A percentile compares a stretch with the other conserved stretches of the same genome.
Conservation (phyloP, 1,140 invertebrate genomes). For the Magallana angulata region DNA sequence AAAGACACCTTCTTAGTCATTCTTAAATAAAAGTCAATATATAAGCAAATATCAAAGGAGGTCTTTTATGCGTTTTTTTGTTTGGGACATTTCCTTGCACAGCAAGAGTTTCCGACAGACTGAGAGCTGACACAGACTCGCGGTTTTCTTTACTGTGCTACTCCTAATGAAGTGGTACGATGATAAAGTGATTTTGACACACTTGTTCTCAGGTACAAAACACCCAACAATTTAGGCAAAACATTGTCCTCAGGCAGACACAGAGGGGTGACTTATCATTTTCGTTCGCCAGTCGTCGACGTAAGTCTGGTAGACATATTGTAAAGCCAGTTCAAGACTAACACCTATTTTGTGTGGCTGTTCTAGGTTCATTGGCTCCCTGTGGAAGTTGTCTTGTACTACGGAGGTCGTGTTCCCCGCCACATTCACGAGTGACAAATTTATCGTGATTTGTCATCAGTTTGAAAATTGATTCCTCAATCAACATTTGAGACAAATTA, state of each 20-base stretch:
- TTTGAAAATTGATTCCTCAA: slow-evolving; percentile 21
- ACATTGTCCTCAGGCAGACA: not conserved
- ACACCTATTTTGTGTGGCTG: not conserved
- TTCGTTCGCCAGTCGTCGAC: slow-evolving; percentile 4
- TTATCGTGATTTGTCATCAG: slow-evolving; percentile 31
- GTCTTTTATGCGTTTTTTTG: not conserved
- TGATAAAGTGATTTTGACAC: slow-evolving; percentile 38
- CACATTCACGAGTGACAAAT: slow-evolving; percentile 14
- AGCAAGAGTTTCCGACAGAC: not conserved
- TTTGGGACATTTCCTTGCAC: not conserved
- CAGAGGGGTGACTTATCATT: not conserved
- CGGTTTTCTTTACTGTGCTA: not conserved
- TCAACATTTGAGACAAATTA: too few relatives aligned
- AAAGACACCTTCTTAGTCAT: not conserved
- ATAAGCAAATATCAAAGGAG: slow-evolving; percentile 5
- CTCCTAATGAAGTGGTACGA: not conserved
- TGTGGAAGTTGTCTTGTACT: slow-evolving; percentile 1
- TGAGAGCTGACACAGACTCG: not conserved
- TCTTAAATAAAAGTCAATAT: not conserved
- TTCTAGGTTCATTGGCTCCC: slow-evolving; percentile 11
- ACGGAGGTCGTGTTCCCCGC: not conserved
- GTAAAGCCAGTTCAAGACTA: not conserved
- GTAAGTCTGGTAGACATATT: slow-evolving; percentile 9
- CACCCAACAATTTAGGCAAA: slow-evolving; percentile 4
- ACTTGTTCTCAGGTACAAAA: slow-evolving; percentile 15